These are phyloP conservation scores for Agrochola lota DNA, from an alignment of 2,888 invertebrate genomes.

Conservation along the genomic window DNA sequence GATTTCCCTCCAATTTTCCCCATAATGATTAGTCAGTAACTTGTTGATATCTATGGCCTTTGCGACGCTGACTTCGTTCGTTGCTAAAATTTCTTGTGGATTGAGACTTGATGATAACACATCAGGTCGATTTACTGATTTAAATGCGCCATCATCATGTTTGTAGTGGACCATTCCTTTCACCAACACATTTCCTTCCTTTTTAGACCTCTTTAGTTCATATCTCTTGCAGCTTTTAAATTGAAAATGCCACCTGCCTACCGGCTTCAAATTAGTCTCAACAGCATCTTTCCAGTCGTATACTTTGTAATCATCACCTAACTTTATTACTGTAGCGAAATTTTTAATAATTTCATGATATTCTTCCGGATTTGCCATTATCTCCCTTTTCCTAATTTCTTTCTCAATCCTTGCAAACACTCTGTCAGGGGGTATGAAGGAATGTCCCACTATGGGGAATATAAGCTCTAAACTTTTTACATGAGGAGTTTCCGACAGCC, in stretches of 20 bases:
- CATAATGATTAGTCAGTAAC: too few relatives aligned
- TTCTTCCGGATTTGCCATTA: neutral
- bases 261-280: conserved; percentile 19
- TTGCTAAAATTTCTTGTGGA: too few relatives aligned
- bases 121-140: too few relatives aligned
- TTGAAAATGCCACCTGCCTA: conserved; percentile 38
- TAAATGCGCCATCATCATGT: too few relatives aligned
- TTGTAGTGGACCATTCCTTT: too few relatives aligned
- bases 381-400: conserved; percentile 13
- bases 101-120: too few relatives aligned
- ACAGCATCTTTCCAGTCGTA: conserved; percentile 3
- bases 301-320: neutral
- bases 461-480: conserved; percentile 15
- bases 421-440: conserved; percentile 11
- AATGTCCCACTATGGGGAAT: conserved; percentile 11
- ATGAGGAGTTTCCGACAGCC: conserved; percentile 12
- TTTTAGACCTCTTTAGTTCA: too few relatives aligned
- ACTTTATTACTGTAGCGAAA: conserved; percentile 5
- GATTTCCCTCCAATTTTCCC: too few relatives aligned
- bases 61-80: too few relatives aligned
- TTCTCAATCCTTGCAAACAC: conserved; percentile 10
- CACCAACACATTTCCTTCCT: too few relatives aligned
- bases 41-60: too few relatives aligned
- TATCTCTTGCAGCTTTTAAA: conserved; percentile 38
- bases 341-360: conserved; percentile 1